phyloP scores from a whole-genome alignment of 2,797 vertebrate species.

The Hylomyscus alleni region DNA sequence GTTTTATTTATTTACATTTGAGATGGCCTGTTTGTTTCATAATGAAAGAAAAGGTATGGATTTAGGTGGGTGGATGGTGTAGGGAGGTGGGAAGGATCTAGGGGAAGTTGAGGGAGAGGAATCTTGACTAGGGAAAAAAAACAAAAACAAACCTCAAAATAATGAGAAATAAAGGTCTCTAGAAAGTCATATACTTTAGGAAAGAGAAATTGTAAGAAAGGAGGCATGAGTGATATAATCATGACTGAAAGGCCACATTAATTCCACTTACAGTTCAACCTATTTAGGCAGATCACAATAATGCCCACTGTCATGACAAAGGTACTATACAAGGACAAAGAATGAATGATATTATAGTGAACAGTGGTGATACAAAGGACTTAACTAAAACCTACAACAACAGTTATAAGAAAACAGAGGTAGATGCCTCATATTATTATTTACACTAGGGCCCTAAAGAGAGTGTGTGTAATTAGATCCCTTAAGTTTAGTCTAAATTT shows the following conservation, averaged over 20 bases:
- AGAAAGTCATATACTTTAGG: neutral
- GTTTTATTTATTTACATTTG: neutral
- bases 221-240: neutral
- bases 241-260: neutral
- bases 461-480: neutral
- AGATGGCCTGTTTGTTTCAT: neutral
- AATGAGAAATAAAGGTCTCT: neutral
- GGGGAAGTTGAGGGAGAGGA: neutral
- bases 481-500: neutral
- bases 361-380: fast-evolving
- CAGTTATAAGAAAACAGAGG: neutral
- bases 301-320: neutral
- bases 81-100: neutral
- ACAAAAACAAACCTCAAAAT: neutral
- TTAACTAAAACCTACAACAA: neutral
- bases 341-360: neutral
- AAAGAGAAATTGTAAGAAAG: neutral
- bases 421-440: neutral
- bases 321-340: neutral
- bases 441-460: neutral
- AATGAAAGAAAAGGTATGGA: neutral
- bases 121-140: neutral
- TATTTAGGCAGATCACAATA: neutral
- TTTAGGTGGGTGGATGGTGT: neutral
- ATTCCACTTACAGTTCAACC: neutral